These are phyloP conservation scores for Lithophane semibrunnea DNA, from an alignment of 2,888 invertebrate species.

Conservation along the genomic window DNA sequence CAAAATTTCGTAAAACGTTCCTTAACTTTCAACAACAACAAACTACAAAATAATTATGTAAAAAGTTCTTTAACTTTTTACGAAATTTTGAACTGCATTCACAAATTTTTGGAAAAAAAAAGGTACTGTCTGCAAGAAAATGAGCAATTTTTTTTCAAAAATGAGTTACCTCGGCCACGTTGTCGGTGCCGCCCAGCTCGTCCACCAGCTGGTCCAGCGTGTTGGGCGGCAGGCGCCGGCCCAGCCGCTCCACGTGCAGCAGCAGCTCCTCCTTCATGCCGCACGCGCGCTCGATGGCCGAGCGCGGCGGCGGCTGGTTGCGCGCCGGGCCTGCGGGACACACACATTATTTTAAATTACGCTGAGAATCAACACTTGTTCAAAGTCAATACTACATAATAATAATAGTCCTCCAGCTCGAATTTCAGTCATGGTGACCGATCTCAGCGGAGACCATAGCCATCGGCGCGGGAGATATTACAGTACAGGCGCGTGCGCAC, in stretches of 20 bases:
- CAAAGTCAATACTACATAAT: not conserved
- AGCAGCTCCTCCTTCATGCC: slow-evolving; percentile 98
- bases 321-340: slow-evolving; percentile 76
- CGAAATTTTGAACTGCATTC: too few species aligned
- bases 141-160: not conserved
- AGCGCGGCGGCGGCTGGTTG: slow-evolving; percentile 92
- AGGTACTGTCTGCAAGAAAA: not conserved
- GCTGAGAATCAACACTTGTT: not conserved
- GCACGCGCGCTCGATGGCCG: slow-evolving; percentile 97
- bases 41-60: too few species aligned
- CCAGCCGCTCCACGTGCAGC: slow-evolving; percentile 94
- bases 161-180: slow-evolving; percentile 96
- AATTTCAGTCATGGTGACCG: not conserved
- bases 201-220: slow-evolving; percentile 99
- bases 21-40: too few species aligned
- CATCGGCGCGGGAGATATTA: too few species aligned
- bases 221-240: slow-evolving; percentile 97
- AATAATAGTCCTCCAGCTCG: not conserved
- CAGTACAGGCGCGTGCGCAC: too few species aligned
- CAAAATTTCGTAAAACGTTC: too few species aligned
- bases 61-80: too few species aligned
- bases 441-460: too few species aligned
- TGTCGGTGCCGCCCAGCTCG: slow-evolving; percentile 98
- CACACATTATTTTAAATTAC: not conserved
- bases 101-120: too few species aligned